Evolutionary conservation across 2,113 vertebrate genomes (phyloP), one percentile per base, ranked within the genome.

Genomic region (Turdus rufiventris): DNA sequence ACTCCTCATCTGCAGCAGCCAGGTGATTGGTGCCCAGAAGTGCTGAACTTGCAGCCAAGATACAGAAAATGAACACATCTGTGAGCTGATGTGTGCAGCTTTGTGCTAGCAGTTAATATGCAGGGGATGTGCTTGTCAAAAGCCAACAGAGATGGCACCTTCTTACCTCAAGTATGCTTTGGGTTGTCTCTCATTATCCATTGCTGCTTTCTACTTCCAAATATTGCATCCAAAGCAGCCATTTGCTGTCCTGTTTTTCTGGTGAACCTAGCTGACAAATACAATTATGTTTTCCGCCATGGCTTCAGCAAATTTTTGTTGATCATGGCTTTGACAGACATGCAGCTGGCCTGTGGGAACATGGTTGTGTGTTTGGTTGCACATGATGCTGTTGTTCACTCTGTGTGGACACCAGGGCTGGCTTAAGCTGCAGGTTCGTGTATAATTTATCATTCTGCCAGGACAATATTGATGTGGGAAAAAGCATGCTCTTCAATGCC

Each of bases 1-100:
- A 94, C 77, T 53, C 86, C 91, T 96, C 91, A 83, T 96, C 90
- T 92, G 36, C 62, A 96, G 85, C 73, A 92, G 94, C 25, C 78
- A 82, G 70, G 62, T 53, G 66, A 67, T 42, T 78, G 1, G 1
- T 61, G 51, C 48, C 61, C 66, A 89, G 48, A 97, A 92, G 24
- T 54, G 82, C 54, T 66, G 19, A 47, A 67, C 31, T 53, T 84
- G 76, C 43, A 86, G 66, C 48, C 70, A 81, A 81, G 54, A 79
- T 18, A 18, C 26, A 50, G 58, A 81, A 94, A 94, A 78, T 5
- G 7, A 78, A 53, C 65, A 82, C 25, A 72, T 43, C 80, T 72
- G 40, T 81, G 66, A 84, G 12, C 48, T 85, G 65, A 78, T 78
- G 42, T 57, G 48, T 89, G 48, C 20, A 63, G 31, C 34, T 60